These are phyloP conservation scores for Crypturellus tataupa DNA, from an alignment of 2,797 vertebrate species.

Conservation along the genomic window DNA sequence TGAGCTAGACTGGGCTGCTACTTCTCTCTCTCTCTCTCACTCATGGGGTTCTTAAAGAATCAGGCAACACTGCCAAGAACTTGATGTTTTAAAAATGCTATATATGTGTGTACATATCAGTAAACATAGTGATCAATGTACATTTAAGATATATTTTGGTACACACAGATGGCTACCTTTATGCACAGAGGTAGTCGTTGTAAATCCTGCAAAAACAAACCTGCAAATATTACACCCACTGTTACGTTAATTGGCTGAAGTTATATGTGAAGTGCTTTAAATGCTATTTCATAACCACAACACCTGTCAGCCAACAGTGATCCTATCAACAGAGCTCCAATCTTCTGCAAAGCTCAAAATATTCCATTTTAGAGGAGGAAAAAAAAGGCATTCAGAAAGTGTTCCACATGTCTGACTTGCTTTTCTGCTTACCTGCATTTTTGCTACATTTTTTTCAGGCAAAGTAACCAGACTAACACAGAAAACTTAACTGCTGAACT, in stretches of 20 bases:
- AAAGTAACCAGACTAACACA: not conserved
- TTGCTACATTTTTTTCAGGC: not conserved
- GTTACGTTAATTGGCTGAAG: not conserved
- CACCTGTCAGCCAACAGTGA: not conserved
- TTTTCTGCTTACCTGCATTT: not conserved
- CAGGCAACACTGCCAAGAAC: conserved; percentile 82
- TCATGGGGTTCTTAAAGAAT: conserved; percentile 85
- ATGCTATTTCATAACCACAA: not conserved
- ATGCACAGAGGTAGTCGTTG: not conserved
- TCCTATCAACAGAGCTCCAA: not conserved
- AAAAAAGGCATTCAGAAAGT: not conserved
- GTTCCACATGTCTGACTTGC: not conserved
- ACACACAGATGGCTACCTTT: not conserved
- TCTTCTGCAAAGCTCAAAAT: not conserved
- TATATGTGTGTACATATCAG: conserved; percentile 13
- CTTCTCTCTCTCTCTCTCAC: conserved; percentile 85
- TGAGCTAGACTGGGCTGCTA: conserved; percentile 91
- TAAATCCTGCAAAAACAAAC: conserved; percentile 57
- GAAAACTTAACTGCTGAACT: not conserved
- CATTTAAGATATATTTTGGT: conserved; percentile 55
- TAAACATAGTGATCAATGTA: conserved; percentile 82
- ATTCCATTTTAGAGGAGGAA: not conserved
- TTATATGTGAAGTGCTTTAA: not conserved
- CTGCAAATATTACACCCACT: conserved; percentile 18
- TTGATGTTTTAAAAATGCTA: conserved; percentile 84